Evolutionary conservation across 1,140 invertebrate genomes (phyloP).

Genomic region (Coenobita brevimanus): DNA sequence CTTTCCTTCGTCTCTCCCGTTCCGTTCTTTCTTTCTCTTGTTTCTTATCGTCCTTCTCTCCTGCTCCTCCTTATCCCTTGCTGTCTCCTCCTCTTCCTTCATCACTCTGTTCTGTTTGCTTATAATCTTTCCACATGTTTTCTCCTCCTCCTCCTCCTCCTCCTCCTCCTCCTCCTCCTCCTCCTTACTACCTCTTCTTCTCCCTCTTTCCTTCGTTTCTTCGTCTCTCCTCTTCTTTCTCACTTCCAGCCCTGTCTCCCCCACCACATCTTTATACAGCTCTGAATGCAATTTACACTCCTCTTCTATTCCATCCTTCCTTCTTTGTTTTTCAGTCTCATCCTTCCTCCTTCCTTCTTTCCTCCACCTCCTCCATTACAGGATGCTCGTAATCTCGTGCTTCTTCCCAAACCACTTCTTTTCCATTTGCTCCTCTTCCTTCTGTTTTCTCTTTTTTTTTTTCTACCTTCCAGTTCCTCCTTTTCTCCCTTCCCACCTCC

Average conservation of each 20-base stretch:
- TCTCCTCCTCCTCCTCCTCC: not conserved
- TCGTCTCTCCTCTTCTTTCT: not conserved
- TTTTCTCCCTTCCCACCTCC: too few relatives aligned
- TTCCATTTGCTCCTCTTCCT: too few relatives aligned
- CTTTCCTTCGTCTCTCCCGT: not conserved
- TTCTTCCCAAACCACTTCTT: too few relatives aligned
- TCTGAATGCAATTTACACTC: too few relatives aligned
- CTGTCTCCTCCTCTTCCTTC: not conserved
- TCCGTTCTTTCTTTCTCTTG: not conserved
- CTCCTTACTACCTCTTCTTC: slow-evolving; percentile 1
- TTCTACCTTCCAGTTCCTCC: too few relatives aligned
- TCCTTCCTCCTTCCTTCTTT: too few relatives aligned
- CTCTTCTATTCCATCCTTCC: too few relatives aligned
- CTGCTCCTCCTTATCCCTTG: not conserved
- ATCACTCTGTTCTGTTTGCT: not conserved
- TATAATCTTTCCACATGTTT: not conserved
- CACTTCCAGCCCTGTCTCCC: not conserved
- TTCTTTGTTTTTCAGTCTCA: too few relatives aligned
- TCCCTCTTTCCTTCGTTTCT: not conserved
- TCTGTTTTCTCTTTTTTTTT: too few relatives aligned
- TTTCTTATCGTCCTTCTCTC: not conserved
- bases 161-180: not conserved
- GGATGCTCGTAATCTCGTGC: too few relatives aligned
- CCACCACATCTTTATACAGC: not conserved
- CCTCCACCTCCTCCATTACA: too few relatives aligned